A percentile compares a stretch with the other conserved stretches of the same genome.
phyloP scores from a whole-genome alignment of 2,888 invertebrate species.

The Zaprionus obscuricornis region DNA sequence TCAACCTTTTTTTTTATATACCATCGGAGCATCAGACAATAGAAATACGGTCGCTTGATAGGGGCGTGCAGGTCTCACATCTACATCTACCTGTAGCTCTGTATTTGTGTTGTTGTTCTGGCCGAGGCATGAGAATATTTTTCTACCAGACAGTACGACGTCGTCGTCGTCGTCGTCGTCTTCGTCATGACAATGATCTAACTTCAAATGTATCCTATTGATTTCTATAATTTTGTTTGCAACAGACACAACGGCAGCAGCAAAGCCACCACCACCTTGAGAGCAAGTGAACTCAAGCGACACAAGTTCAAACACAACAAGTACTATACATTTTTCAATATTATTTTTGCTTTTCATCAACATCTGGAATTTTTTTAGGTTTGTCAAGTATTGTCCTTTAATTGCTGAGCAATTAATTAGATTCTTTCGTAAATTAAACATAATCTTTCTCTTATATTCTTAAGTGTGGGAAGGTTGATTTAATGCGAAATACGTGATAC shows the following conservation, averaged over 20 bases:
- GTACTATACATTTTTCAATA: constrained; percentile 59
- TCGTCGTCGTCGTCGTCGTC: constrained; percentile 31
- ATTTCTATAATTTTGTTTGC: constrained; percentile 45
- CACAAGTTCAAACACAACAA: constrained; percentile 50
- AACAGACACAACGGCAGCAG: constrained; percentile 51
- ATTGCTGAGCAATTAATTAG: constrained; percentile 67
- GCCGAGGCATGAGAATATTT: constrained; percentile 73
- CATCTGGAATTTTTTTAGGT: constrained; percentile 28
- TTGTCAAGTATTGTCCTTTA: constrained; percentile 42
- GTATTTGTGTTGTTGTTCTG: constrained; percentile 28
- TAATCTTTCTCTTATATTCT: constrained; percentile 7
- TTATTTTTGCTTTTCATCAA: constrained; percentile 44
- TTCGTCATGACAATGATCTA: constrained; percentile 63
- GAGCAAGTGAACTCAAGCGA: constrained; percentile 37
- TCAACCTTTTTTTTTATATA: constrained; percentile 27
- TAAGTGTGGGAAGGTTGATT: constrained; percentile 45
- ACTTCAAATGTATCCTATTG: constrained; percentile 55
- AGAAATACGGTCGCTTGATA: constrained; percentile 79
- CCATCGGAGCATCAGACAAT: constrained; percentile 58
- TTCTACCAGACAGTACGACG: constrained; percentile 71
- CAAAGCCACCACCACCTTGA: too few relatives aligned
- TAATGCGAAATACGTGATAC: not conserved
- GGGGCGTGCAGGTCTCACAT: constrained; percentile 82
- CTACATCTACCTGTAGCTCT: constrained; percentile 58
- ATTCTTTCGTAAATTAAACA: constrained; percentile 6